Conservation (phyloP, 1,140 invertebrate species). For the Pseudachorutes palmiensis region DNA sequence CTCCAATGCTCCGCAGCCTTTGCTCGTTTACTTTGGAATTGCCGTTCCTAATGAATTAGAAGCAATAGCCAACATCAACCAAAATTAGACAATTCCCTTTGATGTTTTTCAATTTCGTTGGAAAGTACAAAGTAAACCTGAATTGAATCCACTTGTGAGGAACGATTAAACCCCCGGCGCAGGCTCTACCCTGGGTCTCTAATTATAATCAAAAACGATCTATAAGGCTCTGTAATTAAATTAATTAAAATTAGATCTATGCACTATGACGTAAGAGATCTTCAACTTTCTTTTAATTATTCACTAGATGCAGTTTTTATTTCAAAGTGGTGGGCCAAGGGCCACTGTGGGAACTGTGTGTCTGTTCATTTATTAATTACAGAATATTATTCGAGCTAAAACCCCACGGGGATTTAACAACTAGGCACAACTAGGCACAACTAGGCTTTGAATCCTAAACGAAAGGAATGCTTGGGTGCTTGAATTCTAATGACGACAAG, state of each 20-base stretch:
- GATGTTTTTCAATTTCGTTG: slow-evolving; percentile 1
- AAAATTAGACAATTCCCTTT: not conserved
- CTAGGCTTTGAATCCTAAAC: too few relatives aligned
- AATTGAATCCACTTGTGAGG: not conserved
- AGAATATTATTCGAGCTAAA: too few relatives aligned
- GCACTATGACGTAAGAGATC: too few relatives aligned
- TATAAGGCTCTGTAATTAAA: not conserved
- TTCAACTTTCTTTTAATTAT: too few relatives aligned
- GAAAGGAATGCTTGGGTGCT: not conserved
- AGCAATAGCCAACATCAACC: not conserved
- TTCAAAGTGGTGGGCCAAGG: too few relatives aligned
- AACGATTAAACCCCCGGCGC: too few relatives aligned
- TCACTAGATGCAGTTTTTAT: too few relatives aligned
- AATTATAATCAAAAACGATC: not conserved
- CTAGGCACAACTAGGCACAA: too few relatives aligned
- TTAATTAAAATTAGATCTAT: too few relatives aligned
- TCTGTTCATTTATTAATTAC: too few relatives aligned
- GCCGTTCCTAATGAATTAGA: not conserved
- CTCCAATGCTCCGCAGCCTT: not conserved
- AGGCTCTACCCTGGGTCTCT: not conserved
- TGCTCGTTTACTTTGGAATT: not conserved
- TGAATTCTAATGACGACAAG: slow-evolving; percentile 5
- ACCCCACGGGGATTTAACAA: too few relatives aligned
- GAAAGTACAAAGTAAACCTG: not conserved
- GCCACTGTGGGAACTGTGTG: too few relatives aligned